Evolutionary conservation across 2,888 invertebrate species (phyloP), one percentile per base, ranked within the genome.

Genomic region (Caenorhabditis sp.): DNA sequence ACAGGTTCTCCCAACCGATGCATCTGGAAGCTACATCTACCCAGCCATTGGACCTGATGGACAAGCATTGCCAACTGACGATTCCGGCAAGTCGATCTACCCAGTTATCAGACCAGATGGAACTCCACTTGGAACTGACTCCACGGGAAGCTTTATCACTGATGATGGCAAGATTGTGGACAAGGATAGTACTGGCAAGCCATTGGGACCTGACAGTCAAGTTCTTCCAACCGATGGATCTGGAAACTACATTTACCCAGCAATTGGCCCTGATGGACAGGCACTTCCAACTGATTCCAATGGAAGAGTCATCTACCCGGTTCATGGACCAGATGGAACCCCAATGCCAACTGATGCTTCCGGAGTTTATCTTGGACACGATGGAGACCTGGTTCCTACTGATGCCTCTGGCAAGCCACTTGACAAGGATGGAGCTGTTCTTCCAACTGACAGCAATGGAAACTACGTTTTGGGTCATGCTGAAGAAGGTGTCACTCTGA

Each of bases 41-140:
- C 80, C 80, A 8, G 79, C 44, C 5, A 22, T 72, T 11, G 77
- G 40, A 20, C 60, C 69, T 13, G 65, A 50, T n/a, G 67, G 51
- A 11, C 40, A 70, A 50, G 60, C 32, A n/a, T 61, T 88, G 20
- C 89, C 89, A 24, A 88, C 88, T 35, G 88, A 89, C 56, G 51
- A 24, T 18, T 47, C 15, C 5, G 81, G 81, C 60, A 64, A 68
- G n/a, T 60, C 65, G n/a, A 70, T 85, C 35, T 76, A 76, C 28
- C 84, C 84, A 22, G 65, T 84, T 6, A 18, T 24, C 15, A n/a
- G 35, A 20, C 60, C 60, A 2, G 60, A 67, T 24, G 60, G 60
- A 60, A 60, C 40, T 40, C 82, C 68, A 13, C 77, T 86, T 40
- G 83, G 74, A 15, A 60, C 60, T 9, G 81, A 28, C 69, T 67